phyloP scores from a whole-genome alignment of 2,797 vertebrate species.

The Leptatherina wallacei region DNA sequence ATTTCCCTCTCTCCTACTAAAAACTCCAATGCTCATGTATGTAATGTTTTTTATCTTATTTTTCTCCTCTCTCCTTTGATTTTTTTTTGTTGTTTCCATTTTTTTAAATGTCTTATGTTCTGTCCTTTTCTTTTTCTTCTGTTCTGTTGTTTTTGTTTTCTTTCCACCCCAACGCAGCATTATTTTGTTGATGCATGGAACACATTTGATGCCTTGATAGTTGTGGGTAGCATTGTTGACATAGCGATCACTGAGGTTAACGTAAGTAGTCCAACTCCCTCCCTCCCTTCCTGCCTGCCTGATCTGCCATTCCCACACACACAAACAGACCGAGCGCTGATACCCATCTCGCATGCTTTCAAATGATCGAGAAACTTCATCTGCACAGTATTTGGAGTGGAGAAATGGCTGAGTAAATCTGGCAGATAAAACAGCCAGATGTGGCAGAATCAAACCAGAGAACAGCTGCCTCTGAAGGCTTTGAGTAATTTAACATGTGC shows the following conservation, averaged over 20 bases:
- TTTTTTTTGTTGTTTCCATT: constrained; percentile 77
- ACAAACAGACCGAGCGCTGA: constrained; percentile 70
- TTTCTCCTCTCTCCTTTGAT: constrained; percentile 81
- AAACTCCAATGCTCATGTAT: constrained; percentile 78
- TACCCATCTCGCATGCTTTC: constrained; percentile 77
- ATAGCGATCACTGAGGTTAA: constrained; percentile 99
- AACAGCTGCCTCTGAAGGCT: constrained; percentile 9
- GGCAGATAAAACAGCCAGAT: constrained; percentile 55
- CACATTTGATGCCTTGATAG: constrained; percentile 99
- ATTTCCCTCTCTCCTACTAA: constrained; percentile 78
- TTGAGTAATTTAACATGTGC: constrained; percentile 16
- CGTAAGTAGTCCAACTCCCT: constrained; percentile 97
- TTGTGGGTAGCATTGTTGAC: constrained; percentile 99
- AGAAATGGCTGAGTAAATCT: constrained; percentile 34
- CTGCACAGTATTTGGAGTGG: constrained; percentile 48
- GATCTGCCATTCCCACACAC: constrained; percentile 73
- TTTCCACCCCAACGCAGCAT: constrained; percentile 93
- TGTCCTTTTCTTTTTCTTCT: constrained; percentile 74
- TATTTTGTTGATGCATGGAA: constrained; percentile 99
- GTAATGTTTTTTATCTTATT: constrained; percentile 84
- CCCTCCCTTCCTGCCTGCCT: constrained; percentile 73
- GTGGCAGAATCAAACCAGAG: constrained; percentile 29
- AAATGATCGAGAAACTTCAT: constrained; percentile 67
- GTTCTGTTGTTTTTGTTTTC: constrained; percentile 69
- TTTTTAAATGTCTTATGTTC: constrained; percentile 82